These are phyloP conservation scores for Sarcophaga peregrina DNA, from an alignment of 1,140 invertebrate genomes.

Conservation along the genomic window DNA sequence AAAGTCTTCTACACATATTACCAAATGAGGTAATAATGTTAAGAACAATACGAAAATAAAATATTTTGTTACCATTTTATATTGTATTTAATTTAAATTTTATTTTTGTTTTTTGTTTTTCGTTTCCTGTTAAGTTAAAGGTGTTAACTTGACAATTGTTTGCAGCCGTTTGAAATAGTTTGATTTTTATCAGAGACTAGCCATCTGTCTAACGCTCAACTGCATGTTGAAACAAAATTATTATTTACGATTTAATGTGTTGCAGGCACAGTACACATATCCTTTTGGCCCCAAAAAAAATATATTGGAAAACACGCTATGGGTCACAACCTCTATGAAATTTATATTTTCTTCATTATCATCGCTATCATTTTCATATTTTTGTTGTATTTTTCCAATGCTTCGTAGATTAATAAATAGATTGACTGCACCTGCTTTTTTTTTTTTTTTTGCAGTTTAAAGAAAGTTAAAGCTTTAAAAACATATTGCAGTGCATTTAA, in stretches of 20 bases:
- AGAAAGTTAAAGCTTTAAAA: not conserved
- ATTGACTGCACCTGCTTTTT: conserved; percentile 26
- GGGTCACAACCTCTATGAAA: conserved; percentile 50
- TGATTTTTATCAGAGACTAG: not conserved
- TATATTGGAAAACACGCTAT: conserved; percentile 49
- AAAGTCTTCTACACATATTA: not conserved
- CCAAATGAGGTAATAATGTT: not conserved
- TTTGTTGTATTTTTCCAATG: not conserved
- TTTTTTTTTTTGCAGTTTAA: conserved; percentile 16
- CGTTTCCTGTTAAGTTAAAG: not conserved
- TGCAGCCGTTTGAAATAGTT: not conserved
- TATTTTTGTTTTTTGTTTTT: too few species aligned
- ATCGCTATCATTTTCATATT: conserved; percentile 6
- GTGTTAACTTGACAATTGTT: conserved; percentile 24
- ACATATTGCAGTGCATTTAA: too few species aligned
- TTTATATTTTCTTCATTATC: conserved; percentile 20
- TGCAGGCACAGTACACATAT: not conserved
- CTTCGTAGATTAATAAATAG: not conserved
- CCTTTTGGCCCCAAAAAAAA: conserved; percentile 28
- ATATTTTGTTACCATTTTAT: not conserved
- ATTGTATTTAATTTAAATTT: too few species aligned
- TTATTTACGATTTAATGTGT: conserved; percentile 29
- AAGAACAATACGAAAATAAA: not conserved
- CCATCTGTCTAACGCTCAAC: conserved; percentile 31
- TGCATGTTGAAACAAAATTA: conserved; percentile 38